A percentile compares a stretch with the other conserved stretches of the same genome.
Conservation (phyloP, 2,113 vertebrate genomes). For the Halcyon malimbica region DNA sequence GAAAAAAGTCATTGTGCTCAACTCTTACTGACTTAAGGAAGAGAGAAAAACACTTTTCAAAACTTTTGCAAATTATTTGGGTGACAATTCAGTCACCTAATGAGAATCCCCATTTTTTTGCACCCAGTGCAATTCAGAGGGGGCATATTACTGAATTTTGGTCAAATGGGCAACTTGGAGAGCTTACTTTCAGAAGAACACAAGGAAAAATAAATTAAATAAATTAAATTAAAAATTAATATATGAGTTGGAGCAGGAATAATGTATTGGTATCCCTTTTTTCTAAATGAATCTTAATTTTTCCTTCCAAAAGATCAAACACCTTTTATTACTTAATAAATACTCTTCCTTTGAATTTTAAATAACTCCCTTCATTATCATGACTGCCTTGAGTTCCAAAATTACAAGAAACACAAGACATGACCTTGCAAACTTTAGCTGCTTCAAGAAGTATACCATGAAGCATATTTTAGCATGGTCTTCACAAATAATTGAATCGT, state of each 20-base stretch:
- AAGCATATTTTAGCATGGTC: not conserved
- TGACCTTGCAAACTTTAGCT: not conserved
- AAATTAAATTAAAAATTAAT: not conserved
- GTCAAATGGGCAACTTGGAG: not conserved
- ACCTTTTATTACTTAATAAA: not conserved
- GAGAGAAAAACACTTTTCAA: not conserved
- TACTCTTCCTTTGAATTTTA: not conserved
- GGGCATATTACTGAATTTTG: not conserved
- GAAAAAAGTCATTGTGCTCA: not conserved
- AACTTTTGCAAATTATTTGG: not conserved
- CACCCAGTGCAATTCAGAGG: not conserved
- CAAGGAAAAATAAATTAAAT: not conserved
- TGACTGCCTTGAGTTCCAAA: not conserved
- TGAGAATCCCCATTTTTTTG: no score
- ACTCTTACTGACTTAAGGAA: not conserved
- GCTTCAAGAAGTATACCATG: not conserved
- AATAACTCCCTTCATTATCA: not conserved
- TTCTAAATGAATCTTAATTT: not conserved
- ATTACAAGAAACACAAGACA: not conserved
- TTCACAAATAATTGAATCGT: not conserved
- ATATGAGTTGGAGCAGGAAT: not conserved
- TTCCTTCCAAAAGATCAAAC: not conserved
- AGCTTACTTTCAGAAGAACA: not conserved
- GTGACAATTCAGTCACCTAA: not conserved
- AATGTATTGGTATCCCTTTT: not conserved